These are phyloP conservation scores for Drosophila biarmipes DNA, from an alignment of 1,140 invertebrate genomes.

Conservation along the genomic window DNA sequence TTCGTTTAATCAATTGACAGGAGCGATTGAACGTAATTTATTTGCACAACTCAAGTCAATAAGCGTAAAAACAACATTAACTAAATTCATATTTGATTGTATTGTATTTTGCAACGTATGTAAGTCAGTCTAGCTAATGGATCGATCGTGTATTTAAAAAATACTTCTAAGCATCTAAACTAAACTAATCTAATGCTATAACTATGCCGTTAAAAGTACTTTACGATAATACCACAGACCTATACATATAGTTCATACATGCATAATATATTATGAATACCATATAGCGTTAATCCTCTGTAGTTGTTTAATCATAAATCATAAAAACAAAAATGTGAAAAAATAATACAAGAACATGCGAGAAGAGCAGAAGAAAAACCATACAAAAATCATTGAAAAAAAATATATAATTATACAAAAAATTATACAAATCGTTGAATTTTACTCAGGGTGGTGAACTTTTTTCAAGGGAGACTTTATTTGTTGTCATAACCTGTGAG, in stretches of 20 bases:
- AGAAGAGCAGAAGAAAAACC: constrained; percentile 38
- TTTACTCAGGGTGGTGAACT: background rate
- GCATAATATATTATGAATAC: constrained; percentile 64
- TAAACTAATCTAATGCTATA: constrained; percentile 68
- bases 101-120: constrained; percentile 56
- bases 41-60: constrained; percentile 73
- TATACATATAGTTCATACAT: constrained; percentile 69
- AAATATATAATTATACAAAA: constrained; percentile 80
- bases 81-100: constrained; percentile 62
- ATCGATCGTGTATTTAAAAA: constrained; percentile 57
- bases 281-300: constrained; percentile 81
- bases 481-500: background rate
- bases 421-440: constrained; percentile 33
- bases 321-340: constrained; percentile 52
- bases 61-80: constrained; percentile 50
- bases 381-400: constrained; percentile 57
- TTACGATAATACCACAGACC: constrained; percentile 58
- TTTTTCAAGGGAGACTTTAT: background rate
- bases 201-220: constrained; percentile 76
- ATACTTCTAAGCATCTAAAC: constrained; percentile 63
- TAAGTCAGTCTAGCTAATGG: constrained; percentile 50
- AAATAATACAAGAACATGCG: constrained; percentile 34
- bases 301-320: constrained; percentile 79
- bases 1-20: constrained; percentile 25
- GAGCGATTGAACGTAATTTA: constrained; percentile 49